Base-by-base conservation (phyloP, 1,140 invertebrate species). In the Aphidius ervi region DNA sequence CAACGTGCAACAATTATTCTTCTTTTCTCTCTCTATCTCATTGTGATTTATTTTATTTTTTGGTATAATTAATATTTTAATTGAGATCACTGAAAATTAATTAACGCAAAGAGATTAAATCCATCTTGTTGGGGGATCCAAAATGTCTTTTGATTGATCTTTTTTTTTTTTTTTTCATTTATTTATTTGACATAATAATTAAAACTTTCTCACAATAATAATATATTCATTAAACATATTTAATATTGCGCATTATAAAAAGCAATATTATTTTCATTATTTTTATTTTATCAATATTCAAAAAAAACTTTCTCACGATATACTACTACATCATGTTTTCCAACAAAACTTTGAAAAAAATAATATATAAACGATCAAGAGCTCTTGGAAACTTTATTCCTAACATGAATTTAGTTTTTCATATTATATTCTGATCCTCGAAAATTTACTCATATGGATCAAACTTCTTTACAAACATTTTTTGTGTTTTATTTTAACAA, bases 41-140 rank as follows among this genome's bases (percentile, higher is more conserved):
- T 31, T 31, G 23, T 31, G 23, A 31, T 31, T 10, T 10, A 43
- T 31, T 9, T 31, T 56, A 63, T 63, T 63, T 56, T 63, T 20
- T 52, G 16, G 46, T 49, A 7, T 60, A 61, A 75, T 79, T 77
- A 79, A 77, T 79, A 77, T 77, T 79, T 76, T 76, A 77, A 77
- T 79, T 73, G 70, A 70, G 72, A 78, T 74, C 69, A 70, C 66
- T 63, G 67, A 54, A 69, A 75, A 76, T 77, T 77, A 76, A 79
- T 79, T 76, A 76, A 77, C 63, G 68, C 70, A 61, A 67, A 49
- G 63, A 65, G 63, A 73, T 68, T 66, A 63, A 63, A 68, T 59
- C 58, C 9, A 48, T 48, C n/a, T 10, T 43, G 63, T 65, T 61
- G 58, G 52, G 61, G 48, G 58, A 55, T 57, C 16, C 39, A 20